Evolutionary conservation across 2,113 vertebrate species (phyloP), one percentile per base, ranked within the genome.

Genomic region (Rhinogobius similis): DNA sequence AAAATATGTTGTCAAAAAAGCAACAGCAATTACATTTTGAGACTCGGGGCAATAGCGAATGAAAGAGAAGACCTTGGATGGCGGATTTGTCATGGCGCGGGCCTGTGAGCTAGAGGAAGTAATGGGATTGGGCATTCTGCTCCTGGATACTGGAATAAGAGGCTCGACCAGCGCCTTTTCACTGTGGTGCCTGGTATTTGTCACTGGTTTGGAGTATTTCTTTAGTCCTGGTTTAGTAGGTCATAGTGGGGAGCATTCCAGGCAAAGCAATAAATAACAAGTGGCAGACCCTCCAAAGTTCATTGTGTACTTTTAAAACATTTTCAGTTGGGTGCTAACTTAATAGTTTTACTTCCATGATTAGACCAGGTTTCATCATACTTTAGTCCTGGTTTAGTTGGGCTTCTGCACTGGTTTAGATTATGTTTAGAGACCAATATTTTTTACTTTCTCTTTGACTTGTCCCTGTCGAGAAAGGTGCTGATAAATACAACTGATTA

Each of bases 51-150:
- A 53, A 62, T 52, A 58, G 59, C 21, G 44, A n/a, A 65, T 48
- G 36, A 41, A 10, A 52, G 62, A 48, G 58, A 53, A 39, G 27
- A 74, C 43, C 67, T 77, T 38, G 65, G 73, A 72, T 59, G 58
- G 76, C 72, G 74, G 18, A 79, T 85, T 85, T 77, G 85, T 82
- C 80, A 82, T 16, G 70, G 67, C 75, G 80, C 58, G 13, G 67
- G 43, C 53, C 64, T 68, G 70, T 70, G 46, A 53, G 50, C 70
- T 70, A 58, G 75, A 59, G 68, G 72, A 68, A 72, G 70, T 78
- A 75, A 86, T 56, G 56, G 67, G 79, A 75, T 84, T 79, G 62
- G 32, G 68, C 77, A 74, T 82, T 83, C 78, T 75, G 58, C 78
- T 71, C 66, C 68, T 61, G 43, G 74, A 86, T 61, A 71, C 65